Conservation (phyloP, 2,797 vertebrate species). For the Pelodytes ibericus region DNA sequence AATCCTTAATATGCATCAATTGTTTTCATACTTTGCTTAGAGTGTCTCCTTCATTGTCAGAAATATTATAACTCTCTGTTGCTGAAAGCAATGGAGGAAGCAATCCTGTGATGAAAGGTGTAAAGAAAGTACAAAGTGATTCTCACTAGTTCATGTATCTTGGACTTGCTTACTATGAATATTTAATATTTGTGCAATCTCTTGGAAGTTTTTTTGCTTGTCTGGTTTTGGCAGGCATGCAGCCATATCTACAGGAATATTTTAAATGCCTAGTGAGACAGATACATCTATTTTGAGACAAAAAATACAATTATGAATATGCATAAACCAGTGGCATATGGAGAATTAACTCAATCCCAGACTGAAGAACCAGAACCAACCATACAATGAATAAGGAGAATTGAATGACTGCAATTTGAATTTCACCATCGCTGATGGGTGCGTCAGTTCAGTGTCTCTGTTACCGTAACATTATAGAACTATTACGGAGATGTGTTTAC, state of each 20-base stretch:
- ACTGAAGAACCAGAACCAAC: conserved; percentile 23
- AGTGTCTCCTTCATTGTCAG: too few species aligned
- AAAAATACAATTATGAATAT: conserved; percentile 27
- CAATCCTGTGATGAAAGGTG: too few species aligned
- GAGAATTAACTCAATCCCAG: conserved; percentile 34
- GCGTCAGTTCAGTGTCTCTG: too few species aligned
- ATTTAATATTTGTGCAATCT: conserved; percentile 4
- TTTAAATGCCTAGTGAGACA: conserved; percentile 9
- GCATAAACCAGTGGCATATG: conserved; percentile 31
- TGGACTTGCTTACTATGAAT: too few species aligned
- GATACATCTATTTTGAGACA: conserved; percentile 24
- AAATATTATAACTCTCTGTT: too few species aligned
- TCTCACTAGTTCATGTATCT: too few species aligned
- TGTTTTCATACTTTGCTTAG: too few species aligned
- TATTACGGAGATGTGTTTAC: too few species aligned
- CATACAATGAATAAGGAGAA: conserved; percentile 34
- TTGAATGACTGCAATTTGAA: conserved; percentile 37
- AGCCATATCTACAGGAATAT: conserved; percentile 3
- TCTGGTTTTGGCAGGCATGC: background rate
- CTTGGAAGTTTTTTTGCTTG: background rate
- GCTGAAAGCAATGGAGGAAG: too few species aligned
- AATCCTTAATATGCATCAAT: too few species aligned
- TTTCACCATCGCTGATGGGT: conserved; percentile 1
- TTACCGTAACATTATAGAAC: too few species aligned
- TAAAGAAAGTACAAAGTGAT: too few species aligned